A percentile compares a stretch with the other conserved stretches of the same genome.
These are phyloP conservation scores for Zootoca vivipara DNA, from an alignment of 2,113 vertebrate species.

Conservation along the genomic window DNA sequence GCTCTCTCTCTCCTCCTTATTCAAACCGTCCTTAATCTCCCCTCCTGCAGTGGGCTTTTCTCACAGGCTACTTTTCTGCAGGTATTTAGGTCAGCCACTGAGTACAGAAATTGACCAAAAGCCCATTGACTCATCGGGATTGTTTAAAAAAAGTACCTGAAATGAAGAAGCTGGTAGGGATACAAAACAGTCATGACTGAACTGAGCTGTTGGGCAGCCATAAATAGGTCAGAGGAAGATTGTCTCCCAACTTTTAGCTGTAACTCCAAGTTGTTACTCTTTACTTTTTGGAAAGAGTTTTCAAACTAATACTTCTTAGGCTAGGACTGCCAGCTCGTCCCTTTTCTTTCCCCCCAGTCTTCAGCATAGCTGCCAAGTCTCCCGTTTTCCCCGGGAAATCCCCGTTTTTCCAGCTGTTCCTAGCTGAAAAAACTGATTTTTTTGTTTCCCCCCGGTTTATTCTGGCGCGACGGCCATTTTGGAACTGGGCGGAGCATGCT, in stretches of 20 bases:
- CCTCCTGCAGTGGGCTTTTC: not conserved
- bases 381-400: no score
- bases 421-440: no score
- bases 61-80: constrained; percentile 35
- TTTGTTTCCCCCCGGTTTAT: no score
- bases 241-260: not conserved
- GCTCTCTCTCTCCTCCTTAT: not conserved
- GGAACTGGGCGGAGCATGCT: no score
- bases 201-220: constrained; percentile 16
- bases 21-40: constrained; percentile 13
- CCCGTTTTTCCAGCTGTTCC: no score
- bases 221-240: not conserved
- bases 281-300: not conserved
- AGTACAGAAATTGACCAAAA: constrained; percentile 1
- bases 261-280: not conserved
- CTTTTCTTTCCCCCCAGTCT: not conserved
- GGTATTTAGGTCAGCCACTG: constrained; percentile 36
- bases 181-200: constrained; percentile 30
- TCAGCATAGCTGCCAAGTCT: no score
- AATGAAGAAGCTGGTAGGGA: constrained; percentile 38
- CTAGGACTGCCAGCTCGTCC: not conserved
- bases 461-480: no score
- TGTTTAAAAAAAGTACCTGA: constrained; percentile 41
- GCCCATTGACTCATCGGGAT: constrained; percentile 45
- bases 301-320: not conserved